Evolutionary conservation across 1,140 invertebrate species (phyloP), one percentile per base, ranked within the genome.

Genomic region (Megalopta genalis): DNA sequence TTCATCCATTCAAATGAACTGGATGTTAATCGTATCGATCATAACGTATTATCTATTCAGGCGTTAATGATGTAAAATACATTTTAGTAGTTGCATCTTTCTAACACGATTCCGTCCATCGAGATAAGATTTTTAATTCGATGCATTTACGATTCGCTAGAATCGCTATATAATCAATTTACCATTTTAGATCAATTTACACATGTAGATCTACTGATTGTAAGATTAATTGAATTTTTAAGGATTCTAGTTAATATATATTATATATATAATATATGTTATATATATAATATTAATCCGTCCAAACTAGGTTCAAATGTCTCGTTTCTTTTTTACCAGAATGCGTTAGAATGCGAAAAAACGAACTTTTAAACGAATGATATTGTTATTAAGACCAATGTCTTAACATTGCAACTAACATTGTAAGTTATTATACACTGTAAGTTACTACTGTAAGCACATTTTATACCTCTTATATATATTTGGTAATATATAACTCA

Each of bases 1-100:
- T 8, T 91, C 95, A 1, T 93, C 93, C 9, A 91, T 95, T 37
- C 92, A 95, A 91, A 92, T 93, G 76, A 94, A 94, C 77, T 90
- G 85, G 87, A 60, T 89, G 91, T 81, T 91, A 87, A 27, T 94
- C n/a, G 67, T 91, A 6, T 57, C 90, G 10, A 63, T 91, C 72
- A 77, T 83, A 57, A 62, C 88, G 27, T 88, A 89, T 65, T 88
- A 87, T 65, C 78, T 78, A 6, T 70, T 81, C 69, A 70, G 85
- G 64, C 81, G 82, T 37, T 89, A 88, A 83, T 89, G n/a, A 9
- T n/a, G n/a, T 21, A 6, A n/a, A n/a, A 9, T 8, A 59, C 32
- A 27, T 46, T 32, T 42, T 74, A 62, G n/a, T 46, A 66, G 1
- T 32, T 57, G n/a, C 0, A 12, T 57, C 12, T 3, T 54, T 59